These are phyloP conservation scores for Ormyrus thymus DNA, from an alignment of 2,888 invertebrate genomes.

Conservation along the genomic window DNA sequence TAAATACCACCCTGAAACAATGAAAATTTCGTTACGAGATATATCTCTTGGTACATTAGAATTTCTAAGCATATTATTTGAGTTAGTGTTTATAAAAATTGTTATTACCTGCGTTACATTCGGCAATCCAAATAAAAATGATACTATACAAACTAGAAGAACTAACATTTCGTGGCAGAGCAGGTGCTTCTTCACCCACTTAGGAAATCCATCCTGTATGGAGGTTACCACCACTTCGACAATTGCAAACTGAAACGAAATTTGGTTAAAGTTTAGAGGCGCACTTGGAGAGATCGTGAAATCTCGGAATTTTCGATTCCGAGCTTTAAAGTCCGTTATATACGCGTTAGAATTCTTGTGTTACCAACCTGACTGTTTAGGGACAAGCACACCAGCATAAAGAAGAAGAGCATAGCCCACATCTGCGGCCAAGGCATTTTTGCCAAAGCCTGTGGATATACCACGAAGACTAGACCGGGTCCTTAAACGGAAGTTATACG, in stretches of 20 bases:
- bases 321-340: no score
- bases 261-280: no score
- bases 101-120: slow-evolving; percentile 86
- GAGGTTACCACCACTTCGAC: slow-evolving; percentile 96
- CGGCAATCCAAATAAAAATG: slow-evolving; percentile 90
- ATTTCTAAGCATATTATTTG: slow-evolving; percentile 1
- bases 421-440: slow-evolving; percentile 94
- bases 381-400: slow-evolving; percentile 91
- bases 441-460: slow-evolving; percentile 93
- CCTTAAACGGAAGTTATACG: slow-evolving; percentile 76
- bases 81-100: not conserved
- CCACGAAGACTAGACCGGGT: slow-evolving; percentile 92
- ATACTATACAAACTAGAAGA: slow-evolving; percentile 87
- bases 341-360: no score
- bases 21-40: no score
- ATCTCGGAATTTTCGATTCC: no score
- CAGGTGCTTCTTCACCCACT: slow-evolving; percentile 87
- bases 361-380: slow-evolving; percentile 88
- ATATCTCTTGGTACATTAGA: no score
- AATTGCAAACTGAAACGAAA: slow-evolving; percentile 87
- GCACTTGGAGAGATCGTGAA: no score
- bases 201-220: slow-evolving; percentile 93
- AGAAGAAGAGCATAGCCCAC: slow-evolving; percentile 93
- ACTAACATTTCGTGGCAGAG: slow-evolving; percentile 92
- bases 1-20: slow-evolving; percentile 88